These are phyloP conservation scores for Xenops minutus DNA, from an alignment of 2,797 vertebrate genomes.

Conservation along the genomic window DNA sequence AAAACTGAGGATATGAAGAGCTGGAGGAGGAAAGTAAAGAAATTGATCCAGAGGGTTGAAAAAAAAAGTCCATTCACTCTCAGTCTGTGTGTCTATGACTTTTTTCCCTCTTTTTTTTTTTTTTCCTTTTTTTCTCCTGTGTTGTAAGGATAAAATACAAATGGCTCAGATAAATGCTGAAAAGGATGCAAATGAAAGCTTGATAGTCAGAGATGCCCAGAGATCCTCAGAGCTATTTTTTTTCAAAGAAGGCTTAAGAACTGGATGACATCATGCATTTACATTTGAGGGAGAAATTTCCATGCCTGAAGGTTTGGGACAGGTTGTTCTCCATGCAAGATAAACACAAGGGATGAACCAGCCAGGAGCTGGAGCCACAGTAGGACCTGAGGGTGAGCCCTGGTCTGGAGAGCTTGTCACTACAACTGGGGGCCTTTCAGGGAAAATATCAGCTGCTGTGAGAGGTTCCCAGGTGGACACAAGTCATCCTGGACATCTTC, in stretches of 20 bases:
- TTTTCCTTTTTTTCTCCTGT: neutral
- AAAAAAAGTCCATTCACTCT: neutral
- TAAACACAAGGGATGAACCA: neutral
- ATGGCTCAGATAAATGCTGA: neutral
- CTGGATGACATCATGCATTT: neutral
- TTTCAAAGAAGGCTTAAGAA: neutral
- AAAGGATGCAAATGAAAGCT: neutral
- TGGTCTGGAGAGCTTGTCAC: accelerated
- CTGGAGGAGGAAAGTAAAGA: neutral
- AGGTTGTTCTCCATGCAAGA: accelerated
- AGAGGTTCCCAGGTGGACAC: neutral
- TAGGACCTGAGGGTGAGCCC: neutral
- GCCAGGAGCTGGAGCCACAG: neutral
- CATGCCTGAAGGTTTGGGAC: neutral
- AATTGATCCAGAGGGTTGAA: neutral
- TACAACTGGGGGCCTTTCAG: neutral
- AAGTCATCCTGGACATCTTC: neutral
- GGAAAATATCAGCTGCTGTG: neutral
- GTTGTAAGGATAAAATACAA: neutral
- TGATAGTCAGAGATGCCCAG: neutral
- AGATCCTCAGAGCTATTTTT: neutral
- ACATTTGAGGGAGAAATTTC: neutral
- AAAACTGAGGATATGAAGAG: neutral
- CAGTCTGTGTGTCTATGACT: neutral
- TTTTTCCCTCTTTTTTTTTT: neutral